phyloP scores from a whole-genome alignment of 2,797 vertebrate species.

The Linurgus olivaceus region DNA sequence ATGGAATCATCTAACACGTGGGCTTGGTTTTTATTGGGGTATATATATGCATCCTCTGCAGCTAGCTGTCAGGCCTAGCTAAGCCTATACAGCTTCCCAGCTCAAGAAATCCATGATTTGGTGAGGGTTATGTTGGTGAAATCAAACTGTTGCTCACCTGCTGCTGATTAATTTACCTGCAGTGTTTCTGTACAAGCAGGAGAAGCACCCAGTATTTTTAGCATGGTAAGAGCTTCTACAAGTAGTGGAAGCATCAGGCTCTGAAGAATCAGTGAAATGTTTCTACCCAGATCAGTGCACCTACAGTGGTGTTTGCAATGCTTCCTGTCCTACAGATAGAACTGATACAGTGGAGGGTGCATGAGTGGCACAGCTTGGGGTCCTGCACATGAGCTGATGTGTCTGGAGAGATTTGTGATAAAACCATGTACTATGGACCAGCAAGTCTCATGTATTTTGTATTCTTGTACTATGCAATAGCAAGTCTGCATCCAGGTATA shows the following conservation, averaged over 20 bases:
- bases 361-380: background rate
- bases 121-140: background rate
- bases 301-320: background rate
- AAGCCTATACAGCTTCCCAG: background rate
- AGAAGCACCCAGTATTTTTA: background rate
- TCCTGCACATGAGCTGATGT: background rate
- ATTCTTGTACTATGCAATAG: background rate
- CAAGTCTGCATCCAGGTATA: background rate
- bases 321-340: background rate
- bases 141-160: background rate
- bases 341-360: background rate
- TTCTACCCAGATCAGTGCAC: background rate
- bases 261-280: background rate
- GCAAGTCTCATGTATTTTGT: background rate
- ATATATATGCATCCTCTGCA: background rate
- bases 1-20: background rate
- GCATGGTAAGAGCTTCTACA: background rate
- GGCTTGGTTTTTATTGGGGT: background rate
- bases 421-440: fast-evolving
- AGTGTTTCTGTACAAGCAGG: background rate
- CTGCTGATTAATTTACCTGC: background rate
- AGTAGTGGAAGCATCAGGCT: background rate
- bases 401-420: background rate
- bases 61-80: background rate
- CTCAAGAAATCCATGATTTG: background rate